These are phyloP conservation scores for Anthoptus insignis DNA, from an alignment of 2,888 invertebrate genomes.

Conservation along the genomic window DNA sequence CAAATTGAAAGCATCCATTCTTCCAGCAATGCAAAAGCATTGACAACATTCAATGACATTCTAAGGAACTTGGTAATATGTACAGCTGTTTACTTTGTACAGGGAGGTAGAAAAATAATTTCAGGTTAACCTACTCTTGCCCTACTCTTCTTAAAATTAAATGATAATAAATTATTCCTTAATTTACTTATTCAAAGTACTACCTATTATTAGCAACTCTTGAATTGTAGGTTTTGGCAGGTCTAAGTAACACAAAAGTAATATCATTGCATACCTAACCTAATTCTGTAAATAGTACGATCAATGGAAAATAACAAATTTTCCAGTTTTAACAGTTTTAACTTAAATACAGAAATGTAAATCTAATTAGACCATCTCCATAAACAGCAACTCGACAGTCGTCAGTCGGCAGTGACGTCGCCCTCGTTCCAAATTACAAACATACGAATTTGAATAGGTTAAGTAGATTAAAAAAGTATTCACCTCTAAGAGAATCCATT, in stretches of 20 bases:
- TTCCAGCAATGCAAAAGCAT: too few species aligned
- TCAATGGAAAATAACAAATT: conserved; percentile 15
- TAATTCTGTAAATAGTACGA: neutral
- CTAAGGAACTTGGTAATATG: too few species aligned
- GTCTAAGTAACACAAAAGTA: neutral
- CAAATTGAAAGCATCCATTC: too few species aligned
- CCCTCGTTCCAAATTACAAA: conserved; percentile 65
- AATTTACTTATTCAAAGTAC: neutral
- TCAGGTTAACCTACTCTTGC: neutral
- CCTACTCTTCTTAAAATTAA: neutral
- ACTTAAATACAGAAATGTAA: conserved; percentile 16
- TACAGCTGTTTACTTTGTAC: neutral
- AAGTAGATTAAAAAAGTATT: conserved; percentile 60
- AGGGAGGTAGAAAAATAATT: neutral
- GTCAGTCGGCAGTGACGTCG: too few species aligned
- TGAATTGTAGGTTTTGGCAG: neutral
- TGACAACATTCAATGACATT: too few species aligned
- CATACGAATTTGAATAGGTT: conserved; percentile 70
- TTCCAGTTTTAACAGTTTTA: conserved; percentile 21
- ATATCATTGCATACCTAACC: conserved; percentile 9
- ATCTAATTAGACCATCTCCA: conserved; percentile 38
- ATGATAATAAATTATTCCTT: neutral
- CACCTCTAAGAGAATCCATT: conserved; percentile 78
- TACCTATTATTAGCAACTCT: neutral
- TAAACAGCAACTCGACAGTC: conserved; percentile 43